Base-by-base conservation (phyloP, 37 sponge, comb jelly and placozoan species). In the Chondrosia reniformis region DNA sequence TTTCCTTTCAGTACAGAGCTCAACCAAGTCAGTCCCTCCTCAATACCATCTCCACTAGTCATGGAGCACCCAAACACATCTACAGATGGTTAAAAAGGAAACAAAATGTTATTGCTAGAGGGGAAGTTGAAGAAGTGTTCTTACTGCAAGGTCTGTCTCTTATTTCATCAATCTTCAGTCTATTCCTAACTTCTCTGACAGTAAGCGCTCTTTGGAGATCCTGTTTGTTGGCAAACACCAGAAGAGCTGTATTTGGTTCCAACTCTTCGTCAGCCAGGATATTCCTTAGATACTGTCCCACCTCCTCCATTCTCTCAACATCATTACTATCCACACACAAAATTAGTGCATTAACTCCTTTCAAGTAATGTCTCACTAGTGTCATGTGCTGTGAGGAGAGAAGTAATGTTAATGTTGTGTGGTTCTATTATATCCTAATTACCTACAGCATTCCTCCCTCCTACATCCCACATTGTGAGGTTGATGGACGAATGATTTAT, bases 241-340 rank as follows among this genome's bases (percentile, higher is more conserved):
- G 72, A 40, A 69, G 72, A 17, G 72, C 44, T 6, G 42, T 6
- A 24, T 44, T 44, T n/a, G n/a, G n/a, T 24, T 69, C 43, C 3
- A 13, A 34, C 7, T 17, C 72, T 25, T 34, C 42, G 2, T 39
- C 19, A 4, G n/a, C 36, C 17, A 69, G 72, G 24, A 69, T 37
- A 17, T 25, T 25, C 39, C 7, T 25, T 19, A 69, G 2, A 44
- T 69, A 69, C 40, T 69, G 44, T 10, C 24, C 42, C 72, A 69
- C 72, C 10, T 69, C 72, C n/a, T 39, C 43, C n/a, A 69, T 69
- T 37, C 72, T 69, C 41, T 69, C 72, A 3, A 21, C 4, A 25
- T 69, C 72, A 24, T 9, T 8, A 34, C 72, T 69, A 25, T 69
- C 72, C 40, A 69, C 72, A 69, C 72, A 69, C 72, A 69, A 5